phyloP scores from a whole-genome alignment of 1,140 invertebrate species.

The Coboldia fuscipes region DNA sequence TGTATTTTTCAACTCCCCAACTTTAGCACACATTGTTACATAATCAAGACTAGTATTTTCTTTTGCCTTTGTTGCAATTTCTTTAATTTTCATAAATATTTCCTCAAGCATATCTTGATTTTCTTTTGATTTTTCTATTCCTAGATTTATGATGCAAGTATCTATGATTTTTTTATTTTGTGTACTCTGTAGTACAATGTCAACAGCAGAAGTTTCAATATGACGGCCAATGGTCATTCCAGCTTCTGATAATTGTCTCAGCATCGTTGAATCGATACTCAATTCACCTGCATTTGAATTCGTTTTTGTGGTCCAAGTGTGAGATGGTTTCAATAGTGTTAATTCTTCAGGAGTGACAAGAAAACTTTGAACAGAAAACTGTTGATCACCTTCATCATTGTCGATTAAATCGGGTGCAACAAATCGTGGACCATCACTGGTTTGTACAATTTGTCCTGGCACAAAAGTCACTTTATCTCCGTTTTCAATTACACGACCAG shows the following conservation, averaged over 20 bases:
- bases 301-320: constrained; percentile 27
- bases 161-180: constrained; percentile 20
- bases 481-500: constrained; percentile 43
- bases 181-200: constrained; percentile 33
- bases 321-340: constrained; percentile 33
- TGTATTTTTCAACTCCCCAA: no score
- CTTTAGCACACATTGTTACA: no score
- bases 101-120: neutral
- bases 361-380: constrained; percentile 55
- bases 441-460: constrained; percentile 36
- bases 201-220: constrained; percentile 33
- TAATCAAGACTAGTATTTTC: no score
- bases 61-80: neutral
- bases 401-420: constrained; percentile 43
- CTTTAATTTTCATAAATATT: neutral
- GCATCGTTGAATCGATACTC: constrained; percentile 40
- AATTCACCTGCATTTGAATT: constrained; percentile 26
- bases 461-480: constrained; percentile 47
- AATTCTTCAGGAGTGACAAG: constrained; percentile 48
- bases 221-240: constrained; percentile 46
- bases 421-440: constrained; percentile 31
- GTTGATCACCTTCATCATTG: constrained; percentile 39
- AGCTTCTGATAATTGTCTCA: constrained; percentile 42
- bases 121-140: neutral
- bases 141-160: no score